Conservation (phyloP, 2,113 vertebrate genomes). For the Antigone vipio region DNA sequence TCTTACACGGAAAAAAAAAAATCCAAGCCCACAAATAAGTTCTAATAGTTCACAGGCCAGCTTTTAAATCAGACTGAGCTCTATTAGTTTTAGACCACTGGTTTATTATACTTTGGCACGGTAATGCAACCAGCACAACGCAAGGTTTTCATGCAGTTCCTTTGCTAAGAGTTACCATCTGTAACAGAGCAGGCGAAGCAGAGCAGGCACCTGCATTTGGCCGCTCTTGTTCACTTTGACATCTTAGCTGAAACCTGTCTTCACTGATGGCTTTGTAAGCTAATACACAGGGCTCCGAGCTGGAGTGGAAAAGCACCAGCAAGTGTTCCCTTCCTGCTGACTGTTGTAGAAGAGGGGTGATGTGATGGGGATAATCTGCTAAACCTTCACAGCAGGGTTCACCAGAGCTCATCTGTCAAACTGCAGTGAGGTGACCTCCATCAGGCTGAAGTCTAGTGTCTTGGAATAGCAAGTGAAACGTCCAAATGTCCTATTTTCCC, state of each 20-base stretch:
- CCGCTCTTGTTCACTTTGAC: not conserved
- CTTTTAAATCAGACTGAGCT: not conserved
- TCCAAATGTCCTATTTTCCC: not conserved
- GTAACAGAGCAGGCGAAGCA: fast-evolving
- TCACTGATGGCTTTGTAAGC: not conserved
- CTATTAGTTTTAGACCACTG: not conserved
- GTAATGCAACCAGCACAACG: not conserved
- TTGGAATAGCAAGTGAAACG: not conserved
- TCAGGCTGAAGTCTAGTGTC: not conserved
- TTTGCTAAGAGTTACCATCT: not conserved
- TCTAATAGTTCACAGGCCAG: not conserved
- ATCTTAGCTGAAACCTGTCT: not conserved
- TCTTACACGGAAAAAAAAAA: not conserved
- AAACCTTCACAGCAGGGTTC: not conserved
- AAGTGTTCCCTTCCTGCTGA: not conserved
- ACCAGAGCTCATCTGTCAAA: not conserved
- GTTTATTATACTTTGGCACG: not conserved
- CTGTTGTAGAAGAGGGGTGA: not conserved
- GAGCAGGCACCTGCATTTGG: not conserved
- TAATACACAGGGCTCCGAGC: not conserved
- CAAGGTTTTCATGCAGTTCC: not conserved
- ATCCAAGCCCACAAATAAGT: too few relatives aligned
- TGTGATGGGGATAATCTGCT: not conserved
- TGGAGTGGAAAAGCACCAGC: too few relatives aligned
- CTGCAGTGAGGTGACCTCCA: not conserved